phyloP scores from a whole-genome alignment of 2,888 invertebrate species.

The Cerastis rubricosa region DNA sequence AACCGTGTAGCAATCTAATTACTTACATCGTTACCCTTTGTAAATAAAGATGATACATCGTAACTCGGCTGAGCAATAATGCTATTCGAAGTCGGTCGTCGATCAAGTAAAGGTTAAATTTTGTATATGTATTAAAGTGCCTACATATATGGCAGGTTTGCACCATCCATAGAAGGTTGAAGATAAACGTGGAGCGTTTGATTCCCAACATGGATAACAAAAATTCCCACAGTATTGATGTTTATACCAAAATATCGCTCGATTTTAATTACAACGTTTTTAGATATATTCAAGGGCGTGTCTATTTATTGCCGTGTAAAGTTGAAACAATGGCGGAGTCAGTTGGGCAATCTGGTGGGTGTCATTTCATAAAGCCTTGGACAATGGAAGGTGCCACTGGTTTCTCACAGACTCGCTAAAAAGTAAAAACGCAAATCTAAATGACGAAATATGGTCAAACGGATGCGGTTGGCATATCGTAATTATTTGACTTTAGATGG shows the following conservation, averaged over 20 bases:
- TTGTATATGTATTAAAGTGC: conserved; percentile 31
- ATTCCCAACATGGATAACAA: conserved; percentile 35
- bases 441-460: conserved; percentile 65
- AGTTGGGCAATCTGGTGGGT: conserved; percentile 76
- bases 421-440: conserved; percentile 66
- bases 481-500: conserved; percentile 42
- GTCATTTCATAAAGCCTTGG: conserved; percentile 82
- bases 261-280: conserved; percentile 70
- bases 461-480: conserved; percentile 58
- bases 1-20: conserved; percentile 64
- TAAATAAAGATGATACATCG: conserved; percentile 51
- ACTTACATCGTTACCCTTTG: conserved; percentile 60
- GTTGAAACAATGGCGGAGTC: conserved; percentile 77
- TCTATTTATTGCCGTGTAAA: conserved; percentile 70
- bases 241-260: conserved; percentile 69
- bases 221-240: conserved; percentile 71
- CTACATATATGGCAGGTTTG: conserved; percentile 26
- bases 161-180: conserved; percentile 30
- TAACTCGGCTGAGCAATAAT: conserved; percentile 46
- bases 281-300: conserved; percentile 74
- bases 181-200: conserved; percentile 25
- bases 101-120: conserved; percentile 62
- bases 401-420: conserved; percentile 80
- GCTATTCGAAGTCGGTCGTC: conserved; percentile 40
- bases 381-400: conserved; percentile 74